Percentiles rank a stretch among this genome's conserved stretches.
phyloP scores from a whole-genome alignment of 2,797 vertebrate genomes.

The Erithacus rubecula region DNA sequence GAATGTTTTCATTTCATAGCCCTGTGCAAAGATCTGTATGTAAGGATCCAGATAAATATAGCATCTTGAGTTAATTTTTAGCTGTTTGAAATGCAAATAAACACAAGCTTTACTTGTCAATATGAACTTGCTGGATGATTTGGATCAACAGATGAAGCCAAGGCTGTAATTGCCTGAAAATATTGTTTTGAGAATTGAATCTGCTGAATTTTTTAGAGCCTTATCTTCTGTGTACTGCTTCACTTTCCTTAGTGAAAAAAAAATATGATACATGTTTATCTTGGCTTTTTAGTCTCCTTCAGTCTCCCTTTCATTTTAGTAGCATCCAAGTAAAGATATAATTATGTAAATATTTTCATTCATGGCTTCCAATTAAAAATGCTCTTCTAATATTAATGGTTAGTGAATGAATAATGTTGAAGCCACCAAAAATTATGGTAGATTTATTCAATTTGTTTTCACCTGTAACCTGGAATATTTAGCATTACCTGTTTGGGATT shows the following conservation, averaged over 20 bases:
- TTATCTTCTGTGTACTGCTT: not conserved
- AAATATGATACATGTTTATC: not conserved
- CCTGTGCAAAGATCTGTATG: not conserved
- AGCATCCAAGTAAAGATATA: not conserved
- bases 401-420: not conserved
- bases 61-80: not conserved
- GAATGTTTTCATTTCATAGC: not conserved
- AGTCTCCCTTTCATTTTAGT: not conserved
- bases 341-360: not conserved
- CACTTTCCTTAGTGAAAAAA: not conserved
- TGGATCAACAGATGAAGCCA: not conserved
- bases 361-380: not conserved
- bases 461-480: not conserved
- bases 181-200: not conserved
- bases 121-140: not conserved
- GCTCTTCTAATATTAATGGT: not conserved
- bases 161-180: not conserved
- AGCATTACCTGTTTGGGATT: not conserved
- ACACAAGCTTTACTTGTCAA: not conserved
- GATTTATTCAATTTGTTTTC: not conserved
- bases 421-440: not conserved
- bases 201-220: not conserved
- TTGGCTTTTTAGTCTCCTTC: not conserved
- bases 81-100: constrained; percentile 8
- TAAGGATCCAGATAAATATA: not conserved